Conservation (phyloP, 2,888 invertebrate species). For the Fragum whitleyi region DNA sequence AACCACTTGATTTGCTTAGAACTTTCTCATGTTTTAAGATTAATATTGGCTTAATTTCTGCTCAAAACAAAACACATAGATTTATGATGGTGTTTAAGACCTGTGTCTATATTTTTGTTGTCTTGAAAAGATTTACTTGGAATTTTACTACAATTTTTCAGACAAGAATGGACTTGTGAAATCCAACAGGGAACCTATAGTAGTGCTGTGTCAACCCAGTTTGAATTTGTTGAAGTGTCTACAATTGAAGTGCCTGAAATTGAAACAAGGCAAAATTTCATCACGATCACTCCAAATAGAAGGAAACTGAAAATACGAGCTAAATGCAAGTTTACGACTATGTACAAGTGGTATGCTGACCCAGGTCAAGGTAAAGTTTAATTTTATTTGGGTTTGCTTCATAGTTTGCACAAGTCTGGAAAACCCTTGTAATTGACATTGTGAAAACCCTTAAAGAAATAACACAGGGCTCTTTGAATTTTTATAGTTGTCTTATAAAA, state of each 20-base stretch:
- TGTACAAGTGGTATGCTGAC: neutral
- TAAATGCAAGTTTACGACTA: neutral
- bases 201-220: neutral
- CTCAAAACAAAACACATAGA: no score
- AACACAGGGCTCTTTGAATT: no score
- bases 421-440: no score
- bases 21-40: no score
- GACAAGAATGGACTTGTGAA: constrained; percentile 19
- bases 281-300: neutral
- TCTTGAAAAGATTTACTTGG: no score
- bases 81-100: no score
- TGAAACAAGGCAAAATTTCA: neutral
- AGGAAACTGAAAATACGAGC: neutral
- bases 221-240: neutral
- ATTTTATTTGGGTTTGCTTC: neutral
- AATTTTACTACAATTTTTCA: neutral
- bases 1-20: no score
- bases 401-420: neutral
- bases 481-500: no score
- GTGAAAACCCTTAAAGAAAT: no score
- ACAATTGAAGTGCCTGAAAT: neutral
- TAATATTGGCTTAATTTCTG: no score
- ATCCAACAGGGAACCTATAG: neutral
- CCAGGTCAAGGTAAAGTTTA: neutral
- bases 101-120: no score